Evolutionary conservation across 2,797 vertebrate species (phyloP), one percentile per base, ranked within the genome.

Genomic region (Erpetoichthys calabaricus): DNA sequence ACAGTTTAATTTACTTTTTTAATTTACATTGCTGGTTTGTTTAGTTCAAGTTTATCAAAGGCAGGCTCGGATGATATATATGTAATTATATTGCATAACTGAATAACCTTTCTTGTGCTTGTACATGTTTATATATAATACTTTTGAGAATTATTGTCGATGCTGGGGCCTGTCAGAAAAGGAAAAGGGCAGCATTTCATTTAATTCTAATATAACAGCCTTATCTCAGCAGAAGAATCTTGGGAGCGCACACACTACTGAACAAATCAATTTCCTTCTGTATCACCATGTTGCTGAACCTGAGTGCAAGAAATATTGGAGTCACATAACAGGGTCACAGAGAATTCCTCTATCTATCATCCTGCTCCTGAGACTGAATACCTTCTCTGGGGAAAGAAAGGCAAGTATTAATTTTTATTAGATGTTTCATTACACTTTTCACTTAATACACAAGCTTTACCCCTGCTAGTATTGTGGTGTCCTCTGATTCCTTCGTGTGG

Each of bases 301-400:
- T 49, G 47, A 7, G 47, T n/a, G 7, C 7, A 49, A 49, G 47
- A 49, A 49, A 49, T 49, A 49, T 49, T 49, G 47, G 47, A 49
- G 47, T 49, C 47, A 49, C 47, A 49, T 49, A 49, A 49, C 47
- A 49, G 47, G 47, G 47, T 49, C 47, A 5, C 47, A 49, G 47
- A 49, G n/a, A 49, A 49, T 49, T n/a, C n/a, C 47, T 49, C 47
- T 49, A 49, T 49, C 47, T n/a, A 49, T 49, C 2, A 49, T 49
- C 47, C n/a, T 49, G 47, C 7, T 7, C 5, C n/a, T n/a, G n/a
- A 49, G 47, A 6, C 47, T 49, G 7, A 49, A 49, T 49, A 49
- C 47, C 47, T 5, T 49, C 4, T 49, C 7, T n/a, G n/a, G n/a
- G 47, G 47, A 49, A n/a, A n/a, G 47, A 49, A 7, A 5, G 47